phyloP scores from a whole-genome alignment of 2,113 vertebrate species.

The Ceyx margarethae region DNA sequence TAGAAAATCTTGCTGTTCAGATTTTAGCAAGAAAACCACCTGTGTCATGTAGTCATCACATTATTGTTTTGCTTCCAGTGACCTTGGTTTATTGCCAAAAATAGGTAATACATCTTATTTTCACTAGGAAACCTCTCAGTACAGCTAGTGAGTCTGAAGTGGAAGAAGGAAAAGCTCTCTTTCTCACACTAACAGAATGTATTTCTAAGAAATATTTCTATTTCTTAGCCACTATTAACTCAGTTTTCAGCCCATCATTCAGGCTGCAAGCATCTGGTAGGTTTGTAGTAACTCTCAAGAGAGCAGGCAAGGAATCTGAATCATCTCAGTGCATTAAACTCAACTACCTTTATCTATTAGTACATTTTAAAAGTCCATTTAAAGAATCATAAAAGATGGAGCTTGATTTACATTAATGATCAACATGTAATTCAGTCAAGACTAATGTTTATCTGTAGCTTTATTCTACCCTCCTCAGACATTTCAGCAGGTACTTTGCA shows the following conservation, averaged over 20 bases:
- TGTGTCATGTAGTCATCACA: rapidly evolving
- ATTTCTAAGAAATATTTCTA: neutral
- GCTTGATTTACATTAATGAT: neutral
- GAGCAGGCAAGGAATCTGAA: neutral
- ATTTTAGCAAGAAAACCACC: neutral
- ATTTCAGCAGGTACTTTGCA: neutral
- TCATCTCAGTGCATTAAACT: neutral
- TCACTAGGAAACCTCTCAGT: neutral
- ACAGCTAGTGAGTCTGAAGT: neutral
- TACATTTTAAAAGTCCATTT: neutral
- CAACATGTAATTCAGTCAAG: neutral
- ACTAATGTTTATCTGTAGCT: neutral
- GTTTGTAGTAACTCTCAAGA: neutral
- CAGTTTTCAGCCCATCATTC: neutral
- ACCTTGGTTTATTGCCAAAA: neutral
- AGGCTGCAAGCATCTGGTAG: neutral
- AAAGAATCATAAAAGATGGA: neutral
- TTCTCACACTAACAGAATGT: neutral
- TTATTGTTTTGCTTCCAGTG: neutral
- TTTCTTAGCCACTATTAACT: neutral
- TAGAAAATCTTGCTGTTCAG: neutral
- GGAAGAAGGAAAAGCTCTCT: neutral
- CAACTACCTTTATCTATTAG: neutral
- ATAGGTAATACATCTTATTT: neutral
- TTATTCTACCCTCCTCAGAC: neutral